Evolutionary conservation across 37 sponge, comb jelly and placozoan species (phyloP).

Genomic region (Cliona cf. orientalis): DNA sequence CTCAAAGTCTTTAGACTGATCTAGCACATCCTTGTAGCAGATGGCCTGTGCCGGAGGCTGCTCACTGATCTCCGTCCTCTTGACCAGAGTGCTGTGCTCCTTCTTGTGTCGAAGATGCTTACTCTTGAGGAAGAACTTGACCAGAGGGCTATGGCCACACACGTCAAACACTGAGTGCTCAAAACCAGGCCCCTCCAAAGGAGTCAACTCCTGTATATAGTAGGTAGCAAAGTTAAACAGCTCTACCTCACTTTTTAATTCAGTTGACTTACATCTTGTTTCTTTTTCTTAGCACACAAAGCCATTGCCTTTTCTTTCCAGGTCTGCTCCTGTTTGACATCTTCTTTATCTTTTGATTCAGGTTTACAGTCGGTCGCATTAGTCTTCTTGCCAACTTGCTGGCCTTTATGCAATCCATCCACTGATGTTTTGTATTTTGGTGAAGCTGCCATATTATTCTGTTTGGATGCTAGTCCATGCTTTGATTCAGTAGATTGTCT

Average conservation of each 20-base stretch:
- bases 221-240: too few relatives aligned
- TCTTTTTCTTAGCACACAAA: not conserved
- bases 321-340: not conserved
- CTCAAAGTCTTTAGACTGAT: conserved; percentile 11
- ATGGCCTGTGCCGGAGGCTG: conserved; percentile 7
- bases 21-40: conserved; percentile 29
- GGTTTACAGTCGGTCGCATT: too few relatives aligned
- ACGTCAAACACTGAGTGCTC: conserved; percentile 69
- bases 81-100: conserved; percentile 38
- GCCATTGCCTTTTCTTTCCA: conserved; percentile 1
- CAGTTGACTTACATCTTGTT: not conserved
- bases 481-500: too few relatives aligned
- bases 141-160: conserved; percentile 84
- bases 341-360: not conserved
- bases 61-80: conserved; percentile 70
- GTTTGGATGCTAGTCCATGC: too few relatives aligned
- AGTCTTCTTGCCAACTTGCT: too few relatives aligned
- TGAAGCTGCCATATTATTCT: too few relatives aligned
- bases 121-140: conserved; percentile 58
- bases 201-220: not conserved
- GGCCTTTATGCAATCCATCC: too few relatives aligned
- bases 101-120: not conserved
- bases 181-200: conserved; percentile 60
- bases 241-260: too few relatives aligned
- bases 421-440: too few relatives aligned